These are phyloP conservation scores for Chrysocyon brachyurus DNA, from an alignment of 2,797 vertebrate species.

Conservation along the genomic window DNA sequence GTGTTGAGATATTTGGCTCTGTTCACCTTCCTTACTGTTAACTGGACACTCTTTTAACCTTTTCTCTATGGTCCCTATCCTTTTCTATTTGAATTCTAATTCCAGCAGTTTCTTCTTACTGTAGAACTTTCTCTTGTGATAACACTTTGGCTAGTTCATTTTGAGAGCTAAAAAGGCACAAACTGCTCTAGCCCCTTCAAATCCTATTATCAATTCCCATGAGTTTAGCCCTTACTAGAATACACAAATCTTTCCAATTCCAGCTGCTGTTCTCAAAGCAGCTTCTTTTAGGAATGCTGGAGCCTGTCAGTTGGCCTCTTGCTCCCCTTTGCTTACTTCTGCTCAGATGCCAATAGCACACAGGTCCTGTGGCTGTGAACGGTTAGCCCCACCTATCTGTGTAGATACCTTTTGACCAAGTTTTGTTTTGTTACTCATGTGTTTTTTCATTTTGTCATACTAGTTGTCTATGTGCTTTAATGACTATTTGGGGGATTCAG, in stretches of 20 bases:
- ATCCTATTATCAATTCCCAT: background rate
- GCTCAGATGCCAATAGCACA: background rate
- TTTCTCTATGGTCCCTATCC: background rate
- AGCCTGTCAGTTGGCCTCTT: background rate
- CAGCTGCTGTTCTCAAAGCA: background rate
- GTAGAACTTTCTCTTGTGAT: background rate
- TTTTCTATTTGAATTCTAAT: slow-evolving; percentile 21
- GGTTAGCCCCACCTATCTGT: background rate
- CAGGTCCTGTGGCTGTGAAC: background rate
- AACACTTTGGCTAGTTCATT: background rate
- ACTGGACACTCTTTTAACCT: background rate
- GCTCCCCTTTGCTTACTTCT: background rate
- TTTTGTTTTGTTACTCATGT: background rate
- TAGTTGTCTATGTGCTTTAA: background rate
- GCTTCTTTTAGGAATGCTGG: background rate
- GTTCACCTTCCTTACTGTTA: background rate
- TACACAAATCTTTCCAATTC: background rate
- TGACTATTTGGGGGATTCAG: background rate
- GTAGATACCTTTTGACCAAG: background rate
- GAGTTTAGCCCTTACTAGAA: background rate
- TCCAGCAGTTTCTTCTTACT: background rate
- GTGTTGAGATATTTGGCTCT: background rate
- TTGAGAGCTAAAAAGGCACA: background rate
- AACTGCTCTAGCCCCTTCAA: background rate
- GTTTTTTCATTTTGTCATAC: background rate